phyloP scores from a whole-genome alignment of 2,888 invertebrate species.

The Aradus depressus region DNA sequence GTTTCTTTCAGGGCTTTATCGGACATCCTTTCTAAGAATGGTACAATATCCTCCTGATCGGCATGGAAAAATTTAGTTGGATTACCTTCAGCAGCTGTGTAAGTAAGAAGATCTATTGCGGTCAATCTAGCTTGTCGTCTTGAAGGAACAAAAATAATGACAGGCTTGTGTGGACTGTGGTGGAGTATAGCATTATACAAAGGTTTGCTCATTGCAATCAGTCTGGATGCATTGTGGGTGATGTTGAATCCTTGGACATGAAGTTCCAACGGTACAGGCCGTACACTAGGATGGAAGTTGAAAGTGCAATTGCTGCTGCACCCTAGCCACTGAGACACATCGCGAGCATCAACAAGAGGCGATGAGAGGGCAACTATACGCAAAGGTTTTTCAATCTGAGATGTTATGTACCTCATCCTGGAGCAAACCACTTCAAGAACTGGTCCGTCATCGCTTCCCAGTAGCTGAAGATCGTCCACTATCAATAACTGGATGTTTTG shows the following conservation, averaged over 20 bases:
- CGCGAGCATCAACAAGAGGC: constrained; percentile 87
- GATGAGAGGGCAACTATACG: constrained; percentile 89
- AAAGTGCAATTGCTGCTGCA: constrained; percentile 88
- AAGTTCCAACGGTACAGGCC: constrained; percentile 87
- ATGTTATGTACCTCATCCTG: constrained; percentile 88
- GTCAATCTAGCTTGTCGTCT: constrained; percentile 84
- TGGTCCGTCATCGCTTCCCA: constrained; percentile 84
- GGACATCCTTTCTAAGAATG: constrained; percentile 73
- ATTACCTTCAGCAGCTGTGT: constrained; percentile 79
- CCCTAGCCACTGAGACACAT: constrained; percentile 92
- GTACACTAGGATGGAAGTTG: constrained; percentile 96
- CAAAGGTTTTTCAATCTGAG: constrained; percentile 80
- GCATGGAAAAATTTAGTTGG: constrained; percentile 84
- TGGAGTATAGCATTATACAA: constrained; percentile 85
- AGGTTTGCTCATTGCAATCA: constrained; percentile 96
- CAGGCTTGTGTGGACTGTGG: constrained; percentile 72
- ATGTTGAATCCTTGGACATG: constrained; percentile 97
- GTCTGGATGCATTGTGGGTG: constrained; percentile 89
- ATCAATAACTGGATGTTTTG: constrained; percentile 94
- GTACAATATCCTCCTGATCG: constrained; percentile 71
- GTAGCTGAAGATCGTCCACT: constrained; percentile 86
- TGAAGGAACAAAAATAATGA: constrained; percentile 82
- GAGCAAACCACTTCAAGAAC: constrained; percentile 89
- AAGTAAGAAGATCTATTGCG: constrained; percentile 89
- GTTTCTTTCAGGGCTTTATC: constrained; percentile 90